These are phyloP conservation scores for Sebastes iracundus DNA, from an alignment of 2,797 vertebrate species.

Conservation along the genomic window DNA sequence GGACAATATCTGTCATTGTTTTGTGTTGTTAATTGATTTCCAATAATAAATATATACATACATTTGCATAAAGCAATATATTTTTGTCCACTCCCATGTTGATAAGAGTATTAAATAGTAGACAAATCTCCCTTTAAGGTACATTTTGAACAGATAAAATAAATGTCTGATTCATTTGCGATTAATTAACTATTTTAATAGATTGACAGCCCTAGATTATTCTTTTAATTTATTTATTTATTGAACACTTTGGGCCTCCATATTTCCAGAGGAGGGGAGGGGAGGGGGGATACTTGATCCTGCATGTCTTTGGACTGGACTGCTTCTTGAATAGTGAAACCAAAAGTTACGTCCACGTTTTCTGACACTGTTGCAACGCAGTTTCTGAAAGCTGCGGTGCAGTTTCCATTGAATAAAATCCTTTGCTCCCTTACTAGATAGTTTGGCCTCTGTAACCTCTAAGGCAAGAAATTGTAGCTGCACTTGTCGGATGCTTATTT, in stretches of 20 bases:
- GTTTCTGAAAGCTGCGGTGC: not conserved
- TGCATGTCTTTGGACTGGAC: not conserved
- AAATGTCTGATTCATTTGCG: too few species aligned
- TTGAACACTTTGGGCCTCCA: not conserved
- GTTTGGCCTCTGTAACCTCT: conserved; percentile 63
- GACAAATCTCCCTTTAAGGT: too few species aligned
- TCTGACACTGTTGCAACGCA: not conserved
- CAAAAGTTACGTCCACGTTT: not conserved
- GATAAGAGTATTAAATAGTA: too few species aligned
- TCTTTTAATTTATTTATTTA: not conserved
- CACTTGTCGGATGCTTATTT: conserved; percentile 51
- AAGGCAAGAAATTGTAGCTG: conserved; percentile 68
- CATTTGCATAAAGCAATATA: too few species aligned
- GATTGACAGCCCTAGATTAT: too few species aligned
- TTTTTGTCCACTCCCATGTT: too few species aligned
- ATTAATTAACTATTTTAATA: too few species aligned
- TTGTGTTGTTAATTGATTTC: too few species aligned
- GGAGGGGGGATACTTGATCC: too few species aligned
- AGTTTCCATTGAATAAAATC: not conserved
- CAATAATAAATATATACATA: too few species aligned
- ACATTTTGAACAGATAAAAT: too few species aligned
- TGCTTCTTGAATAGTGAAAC: not conserved
- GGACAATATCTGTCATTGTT: too few species aligned
- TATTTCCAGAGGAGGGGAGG: not conserved
- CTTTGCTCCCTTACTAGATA: conserved; percentile 12